Conservation (phyloP, 2,113 vertebrate species). For the Anas platyrhynchos region DNA sequence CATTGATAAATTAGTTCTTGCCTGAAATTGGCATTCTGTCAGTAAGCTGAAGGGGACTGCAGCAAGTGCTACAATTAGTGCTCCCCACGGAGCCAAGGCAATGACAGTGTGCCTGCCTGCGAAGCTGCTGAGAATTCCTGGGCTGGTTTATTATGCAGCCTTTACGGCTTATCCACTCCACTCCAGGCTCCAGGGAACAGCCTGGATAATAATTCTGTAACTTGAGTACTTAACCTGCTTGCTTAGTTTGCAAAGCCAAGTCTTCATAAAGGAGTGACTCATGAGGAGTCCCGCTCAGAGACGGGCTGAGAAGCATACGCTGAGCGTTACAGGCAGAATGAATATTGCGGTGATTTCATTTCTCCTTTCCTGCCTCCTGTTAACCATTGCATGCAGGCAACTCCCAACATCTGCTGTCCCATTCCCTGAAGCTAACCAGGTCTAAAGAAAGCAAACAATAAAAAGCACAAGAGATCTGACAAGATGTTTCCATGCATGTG, state of each 20-base stretch:
- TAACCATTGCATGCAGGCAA: background rate
- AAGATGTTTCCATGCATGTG: background rate
- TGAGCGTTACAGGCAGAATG: rapidly evolving
- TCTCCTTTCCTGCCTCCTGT: background rate
- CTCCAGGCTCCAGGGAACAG: background rate
- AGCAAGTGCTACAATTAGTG: background rate
- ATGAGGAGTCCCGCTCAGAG: background rate
- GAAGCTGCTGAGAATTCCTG: background rate
- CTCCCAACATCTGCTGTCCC: too few species aligned
- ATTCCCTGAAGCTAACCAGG: background rate
- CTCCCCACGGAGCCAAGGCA: background rate
- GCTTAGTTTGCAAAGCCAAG: background rate
- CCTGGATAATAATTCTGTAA: background rate
- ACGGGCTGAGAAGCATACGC: rapidly evolving
- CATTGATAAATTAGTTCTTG: slow-evolving; percentile 50
- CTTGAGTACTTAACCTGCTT: background rate
- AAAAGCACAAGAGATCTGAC: background rate
- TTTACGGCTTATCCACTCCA: background rate
- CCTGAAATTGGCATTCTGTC: slow-evolving; percentile 39
- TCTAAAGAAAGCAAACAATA: background rate
- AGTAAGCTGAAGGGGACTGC: background rate
- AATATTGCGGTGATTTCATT: rapidly evolving
- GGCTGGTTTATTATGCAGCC: background rate
- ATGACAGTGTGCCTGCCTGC: background rate
- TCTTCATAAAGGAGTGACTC: background rate